A percentile compares a stretch with the other conserved stretches of the same genome.
Evolutionary conservation across 2,888 invertebrate species (phyloP).

Genomic region (Homarus gammarus): DNA sequence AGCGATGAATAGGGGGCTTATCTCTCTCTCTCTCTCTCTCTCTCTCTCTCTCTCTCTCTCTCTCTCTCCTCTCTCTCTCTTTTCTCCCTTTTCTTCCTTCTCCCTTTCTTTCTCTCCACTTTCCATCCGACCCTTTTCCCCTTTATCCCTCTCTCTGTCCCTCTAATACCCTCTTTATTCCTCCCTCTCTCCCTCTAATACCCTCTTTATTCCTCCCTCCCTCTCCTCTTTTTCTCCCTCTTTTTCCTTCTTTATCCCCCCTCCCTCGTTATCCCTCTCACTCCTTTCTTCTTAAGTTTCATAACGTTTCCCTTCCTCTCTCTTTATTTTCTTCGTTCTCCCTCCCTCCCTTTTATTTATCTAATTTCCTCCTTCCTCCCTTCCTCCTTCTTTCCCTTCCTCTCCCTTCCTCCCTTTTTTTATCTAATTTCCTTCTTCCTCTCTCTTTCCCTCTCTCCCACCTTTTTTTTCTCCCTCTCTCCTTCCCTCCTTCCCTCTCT

Average conservation of each 20-base stretch:
- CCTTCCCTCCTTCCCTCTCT: no score
- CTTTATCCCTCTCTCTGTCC: not conserved
- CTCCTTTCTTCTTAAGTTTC: not conserved
- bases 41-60: conserved; percentile 26
- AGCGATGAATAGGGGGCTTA: not conserved
- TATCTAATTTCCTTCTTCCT: no score
- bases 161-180: not conserved
- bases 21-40: not conserved
- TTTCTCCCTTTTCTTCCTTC: not conserved
- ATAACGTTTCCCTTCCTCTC: not conserved
- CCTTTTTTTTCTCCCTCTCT: no score
- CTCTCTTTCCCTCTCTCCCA: no score
- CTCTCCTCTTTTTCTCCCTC: not conserved
- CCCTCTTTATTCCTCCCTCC: not conserved
- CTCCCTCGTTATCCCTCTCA: not conserved
- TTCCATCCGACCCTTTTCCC: no score
- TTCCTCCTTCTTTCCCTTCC: not conserved
- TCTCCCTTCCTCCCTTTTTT: not conserved
- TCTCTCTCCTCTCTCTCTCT: not conserved
- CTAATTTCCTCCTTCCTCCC: not conserved
- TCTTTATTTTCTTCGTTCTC: not conserved
- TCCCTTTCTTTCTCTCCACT: not conserved
- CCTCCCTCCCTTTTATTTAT: not conserved
- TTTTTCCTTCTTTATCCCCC: not conserved
- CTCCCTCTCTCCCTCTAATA: not conserved